Conservation (phyloP, 2,888 invertebrate species). For the Hirtodrosophila histrioides region DNA sequence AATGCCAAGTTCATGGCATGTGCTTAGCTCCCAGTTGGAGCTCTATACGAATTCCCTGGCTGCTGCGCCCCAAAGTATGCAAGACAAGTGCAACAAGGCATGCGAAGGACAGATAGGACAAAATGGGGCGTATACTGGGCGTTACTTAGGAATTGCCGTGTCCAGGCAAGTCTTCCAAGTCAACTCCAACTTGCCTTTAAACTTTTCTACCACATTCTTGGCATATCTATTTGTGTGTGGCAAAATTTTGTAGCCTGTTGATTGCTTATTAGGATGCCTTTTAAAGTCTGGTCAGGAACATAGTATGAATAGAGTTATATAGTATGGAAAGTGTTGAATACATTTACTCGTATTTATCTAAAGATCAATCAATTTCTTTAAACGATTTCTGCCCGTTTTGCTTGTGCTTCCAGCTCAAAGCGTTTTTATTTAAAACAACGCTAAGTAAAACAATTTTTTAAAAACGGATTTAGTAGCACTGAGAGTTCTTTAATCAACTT, state of each 20-base stretch:
- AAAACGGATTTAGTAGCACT: conserved; percentile 11
- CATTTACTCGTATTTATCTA: too few relatives aligned
- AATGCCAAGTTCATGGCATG: conserved; percentile 70
- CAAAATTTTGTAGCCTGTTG: conserved; percentile 66
- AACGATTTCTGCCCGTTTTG: too few relatives aligned
- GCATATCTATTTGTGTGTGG: conserved; percentile 47
- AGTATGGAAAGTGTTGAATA: too few relatives aligned
- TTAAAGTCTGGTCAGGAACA: conserved; percentile 1
- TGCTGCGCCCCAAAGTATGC: conserved; percentile 52
- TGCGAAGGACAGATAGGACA: conserved; percentile 51
- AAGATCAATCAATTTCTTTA: too few relatives aligned
- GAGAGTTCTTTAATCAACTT: background rate
- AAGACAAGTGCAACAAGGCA: conserved; percentile 71
- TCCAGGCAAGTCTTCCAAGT: conserved; percentile 25
- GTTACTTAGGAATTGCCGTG: conserved; percentile 32
- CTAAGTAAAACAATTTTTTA: too few relatives aligned
- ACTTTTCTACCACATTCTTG: conserved; percentile 65
- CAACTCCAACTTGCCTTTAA: conserved; percentile 53
- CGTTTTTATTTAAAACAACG: too few relatives aligned
- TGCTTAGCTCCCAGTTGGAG: conserved; percentile 50
- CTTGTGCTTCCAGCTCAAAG: too few relatives aligned
- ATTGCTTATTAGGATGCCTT: conserved; percentile 62
- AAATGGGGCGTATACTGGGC: conserved; percentile 24
- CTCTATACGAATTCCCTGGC: conserved; percentile 14
- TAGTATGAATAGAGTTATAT: too few relatives aligned